Percentiles rank a stretch among this genome's conserved stretches.
Evolutionary conservation across 1,140 invertebrate species (phyloP).

Genomic region (Panonychus citri): DNA sequence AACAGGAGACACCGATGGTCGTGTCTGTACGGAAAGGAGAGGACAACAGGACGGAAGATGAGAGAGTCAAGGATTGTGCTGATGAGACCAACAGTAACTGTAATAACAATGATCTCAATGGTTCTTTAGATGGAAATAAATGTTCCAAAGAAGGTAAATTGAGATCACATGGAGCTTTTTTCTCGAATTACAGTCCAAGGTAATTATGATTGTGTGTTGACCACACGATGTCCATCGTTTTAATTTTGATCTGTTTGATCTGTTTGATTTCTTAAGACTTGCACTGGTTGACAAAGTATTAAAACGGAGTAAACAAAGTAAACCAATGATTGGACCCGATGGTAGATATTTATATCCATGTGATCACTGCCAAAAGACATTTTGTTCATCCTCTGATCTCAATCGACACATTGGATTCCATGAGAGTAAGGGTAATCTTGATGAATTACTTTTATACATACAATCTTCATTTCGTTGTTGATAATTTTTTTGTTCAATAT

Average conservation of each 20-base stretch:
- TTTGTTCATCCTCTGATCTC: slow-evolving; percentile 25
- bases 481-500: background rate
- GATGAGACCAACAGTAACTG: no score
- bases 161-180: slow-evolving; percentile 2
- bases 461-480: background rate
- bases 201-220: background rate
- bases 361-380: slow-evolving; percentile 26
- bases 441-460: background rate
- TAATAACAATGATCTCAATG: background rate
- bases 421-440: slow-evolving; percentile 21
- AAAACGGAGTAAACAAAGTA: slow-evolving; percentile 20
- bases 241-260: background rate
- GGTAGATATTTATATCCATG: slow-evolving; percentile 24
- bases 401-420: slow-evolving; percentile 29
- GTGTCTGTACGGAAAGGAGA: no score
- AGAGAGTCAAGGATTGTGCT: no score
- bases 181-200: slow-evolving; percentile 8
- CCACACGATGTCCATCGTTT: background rate
- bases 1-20: background rate
- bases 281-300: slow-evolving; percentile 22
- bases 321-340: slow-evolving; percentile 22
- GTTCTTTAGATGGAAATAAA: background rate
- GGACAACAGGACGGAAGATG: no score
- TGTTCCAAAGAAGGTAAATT: background rate
- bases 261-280: slow-evolving; percentile 17